A percentile compares a stretch with the other conserved stretches of the same genome.
Conservation (phyloP, 2,113 vertebrate species). For the Pyrgilauda ruficollis region DNA sequence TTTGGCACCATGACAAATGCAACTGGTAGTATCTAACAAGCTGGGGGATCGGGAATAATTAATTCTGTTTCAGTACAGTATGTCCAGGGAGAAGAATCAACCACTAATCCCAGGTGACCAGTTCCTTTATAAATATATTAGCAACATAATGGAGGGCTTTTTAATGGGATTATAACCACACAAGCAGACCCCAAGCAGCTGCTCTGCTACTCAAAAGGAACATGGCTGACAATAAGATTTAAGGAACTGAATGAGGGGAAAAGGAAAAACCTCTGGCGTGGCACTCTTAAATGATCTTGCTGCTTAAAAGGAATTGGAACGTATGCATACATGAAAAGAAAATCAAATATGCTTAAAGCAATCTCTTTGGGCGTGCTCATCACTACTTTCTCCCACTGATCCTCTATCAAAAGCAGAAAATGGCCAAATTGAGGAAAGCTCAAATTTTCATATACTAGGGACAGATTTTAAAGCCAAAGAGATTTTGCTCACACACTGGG, state of each 20-base stretch:
- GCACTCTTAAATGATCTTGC: slow-evolving; percentile 70
- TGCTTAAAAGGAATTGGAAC: slow-evolving; percentile 68
- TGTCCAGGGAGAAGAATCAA: slow-evolving; percentile 65
- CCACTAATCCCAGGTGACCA: slow-evolving; percentile 74
- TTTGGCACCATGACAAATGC: slow-evolving; percentile 71
- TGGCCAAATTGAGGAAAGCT: background rate
- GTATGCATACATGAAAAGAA: slow-evolving; percentile 61
- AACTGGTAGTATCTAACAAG: slow-evolving; percentile 65
- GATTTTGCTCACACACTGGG: background rate
- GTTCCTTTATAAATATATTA: slow-evolving; percentile 80
- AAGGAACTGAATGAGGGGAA: slow-evolving; percentile 69
- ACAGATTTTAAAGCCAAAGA: slow-evolving; percentile 8
- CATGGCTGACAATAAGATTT: slow-evolving; percentile 77
- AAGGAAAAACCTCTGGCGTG: slow-evolving; percentile 68
- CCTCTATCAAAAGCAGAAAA: background rate
- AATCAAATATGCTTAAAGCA: slow-evolving; percentile 66
- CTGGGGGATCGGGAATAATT: slow-evolving; percentile 2
- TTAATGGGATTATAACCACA: slow-evolving; percentile 81
- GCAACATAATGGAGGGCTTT: slow-evolving; percentile 75
- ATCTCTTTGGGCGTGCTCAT: slow-evolving; percentile 61
- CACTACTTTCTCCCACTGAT: slow-evolving; percentile 8
- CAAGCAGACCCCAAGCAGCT: slow-evolving; percentile 72
- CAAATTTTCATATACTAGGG: background rate
- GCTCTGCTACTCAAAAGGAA: slow-evolving; percentile 70
- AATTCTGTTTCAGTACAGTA: slow-evolving; percentile 59